phyloP scores from a whole-genome alignment of 2,113 vertebrate species.

The Alaudala cheleensis region DNA sequence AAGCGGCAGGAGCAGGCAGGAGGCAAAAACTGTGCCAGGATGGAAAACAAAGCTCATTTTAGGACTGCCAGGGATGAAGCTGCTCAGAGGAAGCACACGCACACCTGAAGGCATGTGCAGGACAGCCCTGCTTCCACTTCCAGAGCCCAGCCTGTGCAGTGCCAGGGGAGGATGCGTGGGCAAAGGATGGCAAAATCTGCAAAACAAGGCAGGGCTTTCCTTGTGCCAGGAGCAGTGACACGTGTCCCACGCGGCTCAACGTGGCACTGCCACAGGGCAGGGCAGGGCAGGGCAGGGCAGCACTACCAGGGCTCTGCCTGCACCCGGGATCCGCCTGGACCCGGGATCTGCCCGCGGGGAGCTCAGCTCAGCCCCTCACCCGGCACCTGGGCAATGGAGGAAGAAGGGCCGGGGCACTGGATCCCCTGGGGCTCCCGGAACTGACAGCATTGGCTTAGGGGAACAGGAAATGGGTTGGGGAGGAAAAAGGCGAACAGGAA shows the following conservation, averaged over 20 bases:
- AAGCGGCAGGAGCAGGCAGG: neutral
- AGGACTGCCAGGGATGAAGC: neutral
- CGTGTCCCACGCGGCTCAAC: neutral
- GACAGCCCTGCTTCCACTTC: neutral
- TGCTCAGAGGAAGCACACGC: neutral
- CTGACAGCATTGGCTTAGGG: neutral
- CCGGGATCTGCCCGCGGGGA: neutral
- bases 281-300: neutral
- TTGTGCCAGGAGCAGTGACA: neutral
- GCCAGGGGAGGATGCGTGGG: neutral
- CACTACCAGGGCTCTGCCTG: neutral
- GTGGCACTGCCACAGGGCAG: neutral
- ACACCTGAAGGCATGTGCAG: neutral
- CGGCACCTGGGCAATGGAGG: fast-evolving
- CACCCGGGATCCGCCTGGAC: neutral
- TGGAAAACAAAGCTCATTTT: neutral
- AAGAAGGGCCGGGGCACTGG: neutral
- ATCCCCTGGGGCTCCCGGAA: neutral
- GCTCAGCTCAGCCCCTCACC: neutral
- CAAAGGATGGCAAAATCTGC: neutral
- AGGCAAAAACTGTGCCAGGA: neutral
- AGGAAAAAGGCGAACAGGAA: neutral
- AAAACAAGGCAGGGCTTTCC: neutral
- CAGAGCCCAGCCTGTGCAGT: neutral
- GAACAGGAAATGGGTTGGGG: neutral